Evolutionary conservation across 2,888 invertebrate species (phyloP).

Genomic region (Tipula helvola): DNA sequence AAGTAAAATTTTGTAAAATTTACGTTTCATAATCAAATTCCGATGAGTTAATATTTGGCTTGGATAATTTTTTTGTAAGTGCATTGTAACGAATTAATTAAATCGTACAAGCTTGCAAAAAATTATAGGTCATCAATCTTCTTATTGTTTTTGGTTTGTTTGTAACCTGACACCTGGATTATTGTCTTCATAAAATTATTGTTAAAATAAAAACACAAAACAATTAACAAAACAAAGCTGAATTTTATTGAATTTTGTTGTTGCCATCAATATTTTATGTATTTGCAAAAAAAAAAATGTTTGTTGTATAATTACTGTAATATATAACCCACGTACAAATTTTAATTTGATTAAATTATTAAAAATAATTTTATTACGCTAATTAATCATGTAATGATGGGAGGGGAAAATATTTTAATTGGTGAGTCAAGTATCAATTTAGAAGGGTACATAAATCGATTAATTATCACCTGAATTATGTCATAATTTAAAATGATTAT

Average conservation of each 20-base stretch:
- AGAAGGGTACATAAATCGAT: neutral
- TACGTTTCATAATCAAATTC: neutral
- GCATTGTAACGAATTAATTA: neutral
- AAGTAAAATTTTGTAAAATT: too few relatives aligned
- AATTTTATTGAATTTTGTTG: neutral
- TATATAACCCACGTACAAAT: too few relatives aligned
- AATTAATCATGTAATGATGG: neutral
- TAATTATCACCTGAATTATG: neutral
- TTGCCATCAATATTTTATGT: neutral
- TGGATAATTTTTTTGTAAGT: neutral
- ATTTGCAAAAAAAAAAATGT: neutral
- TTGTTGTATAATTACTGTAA: neutral
- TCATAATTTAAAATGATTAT: neutral
- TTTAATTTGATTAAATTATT: neutral
- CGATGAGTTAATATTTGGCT: neutral
- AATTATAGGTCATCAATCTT: neutral
- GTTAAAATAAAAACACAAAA: neutral
- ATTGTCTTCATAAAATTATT: neutral
- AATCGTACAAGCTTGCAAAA: neutral
- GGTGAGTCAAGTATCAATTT: neutral
- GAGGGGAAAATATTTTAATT: neutral
- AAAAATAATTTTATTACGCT: neutral
- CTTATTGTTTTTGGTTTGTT: neutral
- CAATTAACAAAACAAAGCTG: neutral
- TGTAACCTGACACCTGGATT: neutral